Conservation (phyloP, 2,888 invertebrate genomes). For the Cataglyphis altisquamis region DNA sequence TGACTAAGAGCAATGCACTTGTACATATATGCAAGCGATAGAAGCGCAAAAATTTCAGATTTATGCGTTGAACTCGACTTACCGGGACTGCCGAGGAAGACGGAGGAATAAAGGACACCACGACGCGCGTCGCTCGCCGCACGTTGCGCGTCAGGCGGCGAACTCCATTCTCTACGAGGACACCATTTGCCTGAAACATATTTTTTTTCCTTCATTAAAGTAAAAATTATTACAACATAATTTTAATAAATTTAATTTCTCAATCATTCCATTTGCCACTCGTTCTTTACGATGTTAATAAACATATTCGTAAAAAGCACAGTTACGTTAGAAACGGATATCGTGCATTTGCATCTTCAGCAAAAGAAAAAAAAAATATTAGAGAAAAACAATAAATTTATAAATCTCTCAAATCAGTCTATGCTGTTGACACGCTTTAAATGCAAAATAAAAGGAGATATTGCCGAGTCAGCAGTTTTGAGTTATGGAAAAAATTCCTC, state of each 20-base stretch:
- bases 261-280: background rate
- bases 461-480: background rate
- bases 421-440: conserved; percentile 2
- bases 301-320: background rate
- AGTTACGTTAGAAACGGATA: background rate
- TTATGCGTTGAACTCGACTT: conserved; percentile 85
- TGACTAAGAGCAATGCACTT: background rate
- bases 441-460: conserved; percentile 11
- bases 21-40: background rate
- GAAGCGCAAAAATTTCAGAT: conserved; percentile 4
- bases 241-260: background rate
- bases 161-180: conserved; percentile 95
- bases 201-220: conserved; percentile 58
- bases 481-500: conserved; percentile 35
- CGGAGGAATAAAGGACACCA: conserved; percentile 95
- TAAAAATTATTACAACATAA: background rate
- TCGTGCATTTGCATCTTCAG: background rate
- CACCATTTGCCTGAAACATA: conserved; percentile 94
- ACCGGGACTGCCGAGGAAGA: conserved; percentile 97
- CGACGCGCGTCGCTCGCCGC: conserved; percentile 92
- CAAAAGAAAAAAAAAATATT: background rate
- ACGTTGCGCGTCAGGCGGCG: conserved; percentile 92
- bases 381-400: background rate
- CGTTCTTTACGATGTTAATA: background rate
- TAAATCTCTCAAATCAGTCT: conserved; percentile 16